Conservation (phyloP, 2,113 vertebrate species). For the Pygathrix nemaeus region DNA sequence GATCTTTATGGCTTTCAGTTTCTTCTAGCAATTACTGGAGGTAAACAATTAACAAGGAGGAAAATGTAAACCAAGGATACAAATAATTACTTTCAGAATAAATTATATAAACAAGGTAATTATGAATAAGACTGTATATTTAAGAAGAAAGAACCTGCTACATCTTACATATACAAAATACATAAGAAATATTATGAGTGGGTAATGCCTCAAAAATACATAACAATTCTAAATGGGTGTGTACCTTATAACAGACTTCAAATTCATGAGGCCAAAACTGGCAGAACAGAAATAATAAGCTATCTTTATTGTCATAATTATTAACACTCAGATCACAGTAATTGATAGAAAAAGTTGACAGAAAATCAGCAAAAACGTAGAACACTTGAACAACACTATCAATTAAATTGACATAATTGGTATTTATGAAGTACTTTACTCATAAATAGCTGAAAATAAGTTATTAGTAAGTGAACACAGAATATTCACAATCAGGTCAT, state of each 20-base stretch:
- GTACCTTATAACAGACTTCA: neutral
- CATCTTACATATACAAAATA: neutral
- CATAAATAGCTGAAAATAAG: neutral
- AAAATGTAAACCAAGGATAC: neutral
- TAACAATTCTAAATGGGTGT: neutral
- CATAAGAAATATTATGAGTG: neutral
- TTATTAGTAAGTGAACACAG: neutral
- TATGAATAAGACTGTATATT: neutral
- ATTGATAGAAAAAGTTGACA: neutral
- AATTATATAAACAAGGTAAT: neutral
- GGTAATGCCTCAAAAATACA: neutral
- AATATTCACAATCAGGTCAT: neutral
- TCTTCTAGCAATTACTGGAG: neutral
- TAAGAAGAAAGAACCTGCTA: neutral
- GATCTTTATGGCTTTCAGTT: neutral
- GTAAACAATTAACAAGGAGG: neutral
- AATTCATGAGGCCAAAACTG: neutral
- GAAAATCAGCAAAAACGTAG: neutral
- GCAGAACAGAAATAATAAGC: neutral
- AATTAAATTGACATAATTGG: neutral
- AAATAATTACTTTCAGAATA: neutral
- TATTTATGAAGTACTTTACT: neutral
- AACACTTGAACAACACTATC: neutral
- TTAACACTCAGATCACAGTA: neutral
- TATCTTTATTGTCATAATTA: neutral